Conservation (phyloP, 2,888 invertebrate genomes). For the Theretra japonica region DNA sequence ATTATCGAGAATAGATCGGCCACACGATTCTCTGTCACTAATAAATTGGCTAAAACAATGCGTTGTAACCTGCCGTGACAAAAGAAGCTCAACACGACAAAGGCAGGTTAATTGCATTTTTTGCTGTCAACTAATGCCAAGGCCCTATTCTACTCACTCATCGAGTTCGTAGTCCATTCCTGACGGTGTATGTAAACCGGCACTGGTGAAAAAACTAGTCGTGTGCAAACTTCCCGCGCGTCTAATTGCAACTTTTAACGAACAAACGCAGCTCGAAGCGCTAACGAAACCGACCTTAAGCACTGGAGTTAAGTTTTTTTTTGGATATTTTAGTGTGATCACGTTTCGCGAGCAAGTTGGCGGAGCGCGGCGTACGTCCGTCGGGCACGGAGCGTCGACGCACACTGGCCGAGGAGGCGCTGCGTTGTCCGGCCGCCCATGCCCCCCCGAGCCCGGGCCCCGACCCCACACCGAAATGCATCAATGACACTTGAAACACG, state of each 20-base stretch:
- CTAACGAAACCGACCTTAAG: slow-evolving; percentile 67
- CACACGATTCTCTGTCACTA: slow-evolving; percentile 44
- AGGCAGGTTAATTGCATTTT: slow-evolving; percentile 79
- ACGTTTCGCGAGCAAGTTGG: slow-evolving; percentile 77
- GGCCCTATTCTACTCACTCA: slow-evolving; percentile 76
- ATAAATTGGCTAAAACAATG: slow-evolving; percentile 80
- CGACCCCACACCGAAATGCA: slow-evolving; percentile 81
- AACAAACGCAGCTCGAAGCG: slow-evolving; percentile 58
- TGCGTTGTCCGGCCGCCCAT: slow-evolving; percentile 60
- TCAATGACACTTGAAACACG: slow-evolving; percentile 82
- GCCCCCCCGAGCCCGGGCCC: slow-evolving; percentile 51
- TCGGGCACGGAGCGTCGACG: slow-evolving; percentile 72
- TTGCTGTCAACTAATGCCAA: slow-evolving; percentile 81
- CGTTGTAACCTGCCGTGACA: slow-evolving; percentile 75
- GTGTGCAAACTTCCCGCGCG: slow-evolving; percentile 63
- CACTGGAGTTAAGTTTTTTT: slow-evolving; percentile 50
- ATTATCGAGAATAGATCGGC: slow-evolving; percentile 25
- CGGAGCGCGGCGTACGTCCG: slow-evolving; percentile 74
- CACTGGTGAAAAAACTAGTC: slow-evolving; percentile 71
- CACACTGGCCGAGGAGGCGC: slow-evolving; percentile 70
- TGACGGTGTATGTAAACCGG: slow-evolving; percentile 73
- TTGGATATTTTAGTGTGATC: slow-evolving; percentile 59
- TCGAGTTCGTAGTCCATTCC: slow-evolving; percentile 79
- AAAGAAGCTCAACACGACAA: slow-evolving; percentile 76
- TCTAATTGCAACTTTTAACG: slow-evolving; percentile 54